phyloP scores from a whole-genome alignment of 2,797 vertebrate species.

The Gallinago solitaria region DNA sequence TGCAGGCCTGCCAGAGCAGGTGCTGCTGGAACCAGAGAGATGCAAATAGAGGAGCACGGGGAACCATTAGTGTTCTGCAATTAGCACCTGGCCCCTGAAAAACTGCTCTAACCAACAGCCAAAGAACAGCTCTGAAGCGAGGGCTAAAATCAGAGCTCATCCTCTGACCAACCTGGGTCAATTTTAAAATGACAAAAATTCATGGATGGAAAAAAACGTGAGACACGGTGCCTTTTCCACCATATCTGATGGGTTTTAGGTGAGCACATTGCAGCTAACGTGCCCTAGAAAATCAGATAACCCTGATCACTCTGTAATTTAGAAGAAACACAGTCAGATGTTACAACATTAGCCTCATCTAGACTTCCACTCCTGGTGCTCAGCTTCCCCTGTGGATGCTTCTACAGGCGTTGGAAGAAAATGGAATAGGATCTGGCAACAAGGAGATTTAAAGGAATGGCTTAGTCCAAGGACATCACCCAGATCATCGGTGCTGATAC shows the following conservation, averaged over 20 bases:
- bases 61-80: background rate
- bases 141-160: background rate
- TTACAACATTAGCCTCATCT: background rate
- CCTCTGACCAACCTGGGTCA: background rate
- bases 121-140: background rate
- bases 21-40: background rate
- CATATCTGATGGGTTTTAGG: background rate
- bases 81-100: background rate
- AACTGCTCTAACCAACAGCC: background rate
- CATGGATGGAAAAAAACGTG: background rate
- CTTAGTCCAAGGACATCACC: background rate
- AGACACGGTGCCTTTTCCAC: background rate
- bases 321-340: background rate
- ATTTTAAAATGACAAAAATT: background rate
- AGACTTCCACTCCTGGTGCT: background rate
- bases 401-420: background rate
- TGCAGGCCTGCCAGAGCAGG: background rate
- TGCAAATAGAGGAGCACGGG: background rate
- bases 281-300: background rate
- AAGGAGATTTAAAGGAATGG: background rate
- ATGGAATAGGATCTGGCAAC: background rate
- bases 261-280: background rate
- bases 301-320: background rate
- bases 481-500: background rate
- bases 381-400: background rate